Evolutionary conservation across 2,888 invertebrate species (phyloP), one percentile per base, ranked within the genome.

Genomic region (Gymnocheta viridis): DNA sequence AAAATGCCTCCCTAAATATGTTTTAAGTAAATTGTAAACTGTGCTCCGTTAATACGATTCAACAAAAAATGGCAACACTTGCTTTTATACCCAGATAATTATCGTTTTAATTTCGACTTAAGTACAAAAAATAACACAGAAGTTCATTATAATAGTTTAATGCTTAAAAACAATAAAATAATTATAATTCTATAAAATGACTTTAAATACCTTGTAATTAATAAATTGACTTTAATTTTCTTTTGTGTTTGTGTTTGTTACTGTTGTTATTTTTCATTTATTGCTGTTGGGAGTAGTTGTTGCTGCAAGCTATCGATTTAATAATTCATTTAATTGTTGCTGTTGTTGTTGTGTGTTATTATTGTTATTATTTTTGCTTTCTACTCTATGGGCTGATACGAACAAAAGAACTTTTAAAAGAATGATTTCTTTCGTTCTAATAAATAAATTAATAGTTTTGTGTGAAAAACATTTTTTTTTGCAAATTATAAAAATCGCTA

Each of bases 101-200:
- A 70, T 64, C 58, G 38, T 64, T 56, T 60, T 58, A 74, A 60
- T 72, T 76, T 19, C 62, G 14, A 64, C 70, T 74, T 62, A 64
- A 69, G 29, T 72, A 54, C 44, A 74, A 47, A 66, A 47, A 47
- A 67, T 54, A 47, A 72, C 22, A 66, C 82, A 83, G 77, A 72
- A 81, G 84, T 81, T 77, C 77, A 84, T 84, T 80, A 66, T 83
- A 76, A 76, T 81, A 73, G 66, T 67, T 81, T 56, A 76, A 77
- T 74, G 60, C 72, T 62, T 62, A 54, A 76, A 76, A 82, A 82
- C 81, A 82, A 76, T 70, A 62, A 62, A 82, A 82, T 69, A 82
- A 76, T 76, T 82, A 82, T 82, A 82, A 76, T 82, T 62, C 69
- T 58, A 82, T 82, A 78, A 83, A 83, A 79, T 79, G 69, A 83